Percentiles rank a stretch among this genome's conserved stretches.
phyloP scores from a whole-genome alignment of 2,113 vertebrate species.

The Herpetotheres cachinnans region DNA sequence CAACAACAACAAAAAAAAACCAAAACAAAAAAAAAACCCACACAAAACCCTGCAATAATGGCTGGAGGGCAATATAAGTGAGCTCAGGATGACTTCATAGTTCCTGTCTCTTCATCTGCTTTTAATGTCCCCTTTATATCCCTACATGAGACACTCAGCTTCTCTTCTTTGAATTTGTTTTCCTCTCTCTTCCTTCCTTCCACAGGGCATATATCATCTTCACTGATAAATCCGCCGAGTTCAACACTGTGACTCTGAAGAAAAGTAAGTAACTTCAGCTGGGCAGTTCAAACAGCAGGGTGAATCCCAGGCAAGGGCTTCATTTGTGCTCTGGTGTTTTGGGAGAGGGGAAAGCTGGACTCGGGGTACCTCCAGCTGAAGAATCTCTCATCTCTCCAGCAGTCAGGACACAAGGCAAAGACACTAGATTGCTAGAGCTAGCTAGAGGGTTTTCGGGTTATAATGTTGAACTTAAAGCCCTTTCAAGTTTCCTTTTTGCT shows the following conservation, averaged over 20 bases:
- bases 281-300: background rate
- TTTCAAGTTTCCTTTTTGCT: background rate
- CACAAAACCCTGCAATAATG: too few species aligned
- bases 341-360: background rate
- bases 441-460: background rate
- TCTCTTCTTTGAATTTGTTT: background rate
- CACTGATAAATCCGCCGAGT: fast-evolving
- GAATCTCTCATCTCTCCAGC: fast-evolving
- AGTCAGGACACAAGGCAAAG: background rate
- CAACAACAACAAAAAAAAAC: too few species aligned
- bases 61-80: background rate
- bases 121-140: background rate
- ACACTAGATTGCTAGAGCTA: background rate
- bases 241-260: background rate
- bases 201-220: conserved; percentile 29
- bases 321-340: background rate
- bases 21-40: too few species aligned
- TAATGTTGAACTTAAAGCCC: background rate
- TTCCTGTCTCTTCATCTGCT: background rate
- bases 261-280: background rate
- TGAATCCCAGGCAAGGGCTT: background rate
- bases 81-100: background rate
- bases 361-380: background rate
- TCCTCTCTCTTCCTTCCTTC: background rate
- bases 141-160: background rate